Base-by-base conservation (phyloP, 1,140 invertebrate genomes). In the Micrasema minimum region DNA sequence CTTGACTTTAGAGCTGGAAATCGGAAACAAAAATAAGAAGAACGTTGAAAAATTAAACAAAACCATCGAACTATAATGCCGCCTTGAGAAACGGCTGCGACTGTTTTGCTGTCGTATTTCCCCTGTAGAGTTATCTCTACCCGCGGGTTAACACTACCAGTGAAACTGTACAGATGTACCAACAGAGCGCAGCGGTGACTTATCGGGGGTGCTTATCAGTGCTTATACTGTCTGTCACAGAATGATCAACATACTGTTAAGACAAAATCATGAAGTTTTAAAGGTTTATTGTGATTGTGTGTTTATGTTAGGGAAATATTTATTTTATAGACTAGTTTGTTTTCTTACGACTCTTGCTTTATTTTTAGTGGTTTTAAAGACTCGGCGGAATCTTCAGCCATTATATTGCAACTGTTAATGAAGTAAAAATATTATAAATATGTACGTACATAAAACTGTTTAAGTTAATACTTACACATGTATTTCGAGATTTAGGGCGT, bases 21-120 rank as follows among this genome's bases (percentile, higher is more conserved):
- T 88, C n/a, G 85, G 85, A 76, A 86, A 85, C 77, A 86, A 86
- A 57, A 83, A 85, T 61, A 80, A 81, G 79, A 86, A 86, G 71
- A 85, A 85, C 64, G 71, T 82, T 57, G 82, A 80, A 79, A 85
- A 82, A 77, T 80, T 82, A 78, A 78, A 81, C 59, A 83, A 87
- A 74, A 80, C 85, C 46, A 86, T 86, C 71, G 84, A 86, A 75
- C 80, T 86, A 77, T 86, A 81, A 85, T 77, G 68, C 72, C 12
- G 43, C 35, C 59, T 46, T 20, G 35, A 45, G 59, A 11, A 53
- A 64, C 31, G 35, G 37, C 50, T n/a, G n/a, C n/a, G n/a, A n/a
- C n/a, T 69, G 64, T 74, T 74, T 71, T 62, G 59, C 62, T 41
- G 50, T 74, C 46, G 48, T 74, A 74, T 74, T 74, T 74, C 72